phyloP scores from a whole-genome alignment of 2,797 vertebrate genomes.

The Sus cebifrons region DNA sequence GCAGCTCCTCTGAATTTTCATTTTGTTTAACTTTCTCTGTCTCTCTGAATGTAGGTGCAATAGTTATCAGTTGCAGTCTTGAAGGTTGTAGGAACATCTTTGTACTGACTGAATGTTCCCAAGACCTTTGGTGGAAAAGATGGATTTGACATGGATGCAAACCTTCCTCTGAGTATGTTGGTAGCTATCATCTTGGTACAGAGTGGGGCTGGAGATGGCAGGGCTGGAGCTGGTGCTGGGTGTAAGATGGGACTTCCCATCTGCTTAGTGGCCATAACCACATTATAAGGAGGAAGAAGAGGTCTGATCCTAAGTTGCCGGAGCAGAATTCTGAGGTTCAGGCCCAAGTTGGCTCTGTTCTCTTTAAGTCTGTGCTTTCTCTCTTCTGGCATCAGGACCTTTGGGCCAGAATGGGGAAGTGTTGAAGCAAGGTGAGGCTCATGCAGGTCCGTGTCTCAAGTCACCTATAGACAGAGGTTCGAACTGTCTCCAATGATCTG shows the following conservation, averaged over 20 bases:
- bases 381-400: background rate
- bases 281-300: background rate
- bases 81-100: too few relatives aligned
- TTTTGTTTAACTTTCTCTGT: too few relatives aligned
- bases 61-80: too few relatives aligned
- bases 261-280: background rate
- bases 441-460: background rate
- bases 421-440: background rate
- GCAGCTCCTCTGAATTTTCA: too few relatives aligned
- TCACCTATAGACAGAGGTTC: background rate
- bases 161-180: too few relatives aligned
- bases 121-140: too few relatives aligned
- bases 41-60: too few relatives aligned
- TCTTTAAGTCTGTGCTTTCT: background rate
- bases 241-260: background rate
- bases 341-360: background rate
- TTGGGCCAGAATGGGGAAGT: background rate
- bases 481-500: background rate
- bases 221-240: background rate
- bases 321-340: background rate
- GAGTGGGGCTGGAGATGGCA: background rate
- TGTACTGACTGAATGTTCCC: too few relatives aligned
- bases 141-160: too few relatives aligned
- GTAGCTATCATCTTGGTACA: background rate
- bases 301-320: background rate